Base-by-base conservation (phyloP, 2,113 vertebrate genomes). In the Anolis carolinensis region DNA sequence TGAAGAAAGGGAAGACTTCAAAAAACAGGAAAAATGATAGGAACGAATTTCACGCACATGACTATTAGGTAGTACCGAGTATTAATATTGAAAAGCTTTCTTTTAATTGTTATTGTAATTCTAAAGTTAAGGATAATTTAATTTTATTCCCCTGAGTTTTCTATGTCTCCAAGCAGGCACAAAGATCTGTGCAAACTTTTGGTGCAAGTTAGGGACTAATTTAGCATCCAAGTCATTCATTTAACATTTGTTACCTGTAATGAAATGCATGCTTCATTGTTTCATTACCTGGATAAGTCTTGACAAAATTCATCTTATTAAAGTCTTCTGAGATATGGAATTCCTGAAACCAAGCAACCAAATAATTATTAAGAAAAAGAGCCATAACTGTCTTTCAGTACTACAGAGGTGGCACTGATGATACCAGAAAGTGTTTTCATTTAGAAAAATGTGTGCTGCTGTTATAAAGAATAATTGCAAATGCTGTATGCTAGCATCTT, bases 251-350 rank as follows among this genome's bases (percentile, higher is more conserved):
- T 27, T n/a, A n/a, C 44, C 50, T 89, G 3, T 86, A 30, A 75
- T 5, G 71, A 1, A 86, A 52, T 10, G 21, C 34, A 86, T 44
- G 75, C 2, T 59, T 62, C 21, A 1, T 13, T 44, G 16, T 67
- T 50, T 74, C 21, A 86, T 97, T 96, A 99, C 99, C 99, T 98
- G 98, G 98, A 85, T 99, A 99, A 2, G 98, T 99, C 96, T 98
- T 99, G 85, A 99, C 96, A 79, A 98, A 98, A 94, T 96, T 99
- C 98, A 99, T 99, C 96, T 99, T 99, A 96, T 99, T 99, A 84
- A 99, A 99, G 94, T 99, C 99, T 95, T 99, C 99, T 87, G 99
- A 98, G 92, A 99, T 96, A 23, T 97, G 97, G 95, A 99, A 99
- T 91, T 99, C 99, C 99, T 99, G 90, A 55, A 92, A 92, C 32